These are phyloP conservation scores for Atrina japonica DNA, from an alignment of 2,888 invertebrate species.

Conservation along the genomic window DNA sequence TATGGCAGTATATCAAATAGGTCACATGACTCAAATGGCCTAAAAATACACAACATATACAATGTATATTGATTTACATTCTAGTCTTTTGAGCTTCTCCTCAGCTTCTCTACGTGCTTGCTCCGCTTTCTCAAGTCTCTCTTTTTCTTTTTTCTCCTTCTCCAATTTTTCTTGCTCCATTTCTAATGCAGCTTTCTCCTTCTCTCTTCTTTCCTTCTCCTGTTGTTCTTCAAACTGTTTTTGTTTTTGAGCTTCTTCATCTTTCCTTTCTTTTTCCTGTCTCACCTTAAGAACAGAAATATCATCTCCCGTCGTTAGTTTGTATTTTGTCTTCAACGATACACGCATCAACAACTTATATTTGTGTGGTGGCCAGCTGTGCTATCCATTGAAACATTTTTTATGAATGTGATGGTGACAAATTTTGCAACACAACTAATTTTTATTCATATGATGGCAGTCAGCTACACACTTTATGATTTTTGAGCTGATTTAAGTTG, in stretches of 20 bases:
- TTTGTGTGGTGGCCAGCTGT: no score
- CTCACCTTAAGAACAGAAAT: conserved; percentile 34
- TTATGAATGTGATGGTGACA: no score
- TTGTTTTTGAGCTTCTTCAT: conserved; percentile 47
- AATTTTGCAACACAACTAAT: no score
- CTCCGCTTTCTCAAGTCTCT: conserved; percentile 51
- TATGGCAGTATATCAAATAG: no score
- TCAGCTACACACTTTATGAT: no score
- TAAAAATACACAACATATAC: no score
- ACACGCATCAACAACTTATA: no score
- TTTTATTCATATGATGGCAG: no score
- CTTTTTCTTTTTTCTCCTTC: conserved; percentile 46
- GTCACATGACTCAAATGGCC: no score
- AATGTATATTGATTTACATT: conserved; percentile 58
- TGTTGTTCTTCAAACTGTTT: conserved; percentile 40
- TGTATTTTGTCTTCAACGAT: no score
- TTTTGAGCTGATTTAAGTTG: no score
- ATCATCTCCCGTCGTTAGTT: conserved; percentile 31
- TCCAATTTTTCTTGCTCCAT: conserved; percentile 49
- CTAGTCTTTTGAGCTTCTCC: conserved; percentile 58
- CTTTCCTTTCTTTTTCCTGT: conserved; percentile 47
- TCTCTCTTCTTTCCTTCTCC: conserved; percentile 41
- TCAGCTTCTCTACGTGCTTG: conserved; percentile 58
- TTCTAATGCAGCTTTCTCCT: conserved; percentile 45
- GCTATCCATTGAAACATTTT: no score